Percentiles rank a stretch among this genome's conserved stretches.
These are phyloP conservation scores for Leucophora obtusa DNA, from an alignment of 2,888 invertebrate species.

Conservation along the genomic window DNA sequence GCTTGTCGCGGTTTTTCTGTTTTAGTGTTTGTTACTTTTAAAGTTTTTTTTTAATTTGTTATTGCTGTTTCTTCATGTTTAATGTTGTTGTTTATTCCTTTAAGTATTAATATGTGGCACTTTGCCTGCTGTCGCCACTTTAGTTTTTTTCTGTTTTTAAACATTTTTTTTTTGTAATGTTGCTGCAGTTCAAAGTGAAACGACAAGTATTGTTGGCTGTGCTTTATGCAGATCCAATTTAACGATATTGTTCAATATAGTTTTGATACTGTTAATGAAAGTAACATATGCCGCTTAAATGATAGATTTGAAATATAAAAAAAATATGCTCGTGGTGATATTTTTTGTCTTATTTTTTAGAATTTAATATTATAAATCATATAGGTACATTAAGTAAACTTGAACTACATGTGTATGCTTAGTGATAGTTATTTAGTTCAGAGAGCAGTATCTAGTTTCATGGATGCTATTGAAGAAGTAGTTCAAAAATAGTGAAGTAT, in stretches of 20 bases:
- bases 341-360: background rate
- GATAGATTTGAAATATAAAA: slow-evolving; percentile 40
- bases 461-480: too few species aligned
- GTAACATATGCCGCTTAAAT: slow-evolving; percentile 59
- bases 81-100: slow-evolving; percentile 54
- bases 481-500: too few species aligned
- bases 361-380: too few species aligned
- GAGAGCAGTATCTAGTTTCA: too few species aligned
- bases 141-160: slow-evolving; percentile 38
- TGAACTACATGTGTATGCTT: too few species aligned
- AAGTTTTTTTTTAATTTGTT: slow-evolving; percentile 12
- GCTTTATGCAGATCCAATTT: slow-evolving; percentile 51
- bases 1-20: slow-evolving; percentile 60
- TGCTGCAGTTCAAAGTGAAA: slow-evolving; percentile 57
- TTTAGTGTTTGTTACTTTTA: slow-evolving; percentile 25
- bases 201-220: slow-evolving; percentile 68
- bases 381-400: too few species aligned
- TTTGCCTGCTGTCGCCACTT: slow-evolving; percentile 76
- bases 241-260: slow-evolving; percentile 57
- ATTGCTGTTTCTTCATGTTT: slow-evolving; percentile 39
- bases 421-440: too few species aligned
- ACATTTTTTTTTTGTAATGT: slow-evolving; percentile 14
- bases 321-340: slow-evolving; percentile 18
- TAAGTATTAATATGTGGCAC: slow-evolving; percentile 66
- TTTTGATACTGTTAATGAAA: slow-evolving; percentile 57